These are phyloP conservation scores for Sciurus carolinensis DNA, from an alignment of 2,797 vertebrate species.

Conservation along the genomic window DNA sequence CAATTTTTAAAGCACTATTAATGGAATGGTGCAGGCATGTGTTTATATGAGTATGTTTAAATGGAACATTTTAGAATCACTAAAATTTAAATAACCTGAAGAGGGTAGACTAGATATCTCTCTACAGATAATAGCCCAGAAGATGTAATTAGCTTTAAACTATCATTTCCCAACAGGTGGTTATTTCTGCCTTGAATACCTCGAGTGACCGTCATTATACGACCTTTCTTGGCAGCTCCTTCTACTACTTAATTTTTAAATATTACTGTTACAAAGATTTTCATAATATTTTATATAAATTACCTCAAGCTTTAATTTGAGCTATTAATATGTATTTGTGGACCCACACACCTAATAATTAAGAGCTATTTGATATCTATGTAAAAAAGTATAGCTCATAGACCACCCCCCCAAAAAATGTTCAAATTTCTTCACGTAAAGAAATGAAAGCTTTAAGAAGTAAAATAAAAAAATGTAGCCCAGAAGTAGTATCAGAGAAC, in stretches of 20 bases:
- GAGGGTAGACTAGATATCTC: background rate
- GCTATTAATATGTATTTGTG: slow-evolving; percentile 69
- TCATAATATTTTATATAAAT: slow-evolving; percentile 80
- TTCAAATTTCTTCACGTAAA: slow-evolving; percentile 72
- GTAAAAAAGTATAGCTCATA: slow-evolving; percentile 62
- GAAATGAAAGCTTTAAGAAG: slow-evolving; percentile 71
- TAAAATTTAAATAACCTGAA: slow-evolving; percentile 58
- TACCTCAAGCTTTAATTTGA: slow-evolving; percentile 68
- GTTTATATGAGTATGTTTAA: slow-evolving; percentile 62
- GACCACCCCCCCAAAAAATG: background rate
- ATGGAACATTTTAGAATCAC: slow-evolving; percentile 46
- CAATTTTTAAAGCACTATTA: background rate
- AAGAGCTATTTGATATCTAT: slow-evolving; percentile 73
- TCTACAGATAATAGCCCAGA: background rate
- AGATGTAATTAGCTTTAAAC: slow-evolving; percentile 65
- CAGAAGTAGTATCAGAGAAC: slow-evolving; percentile 75
- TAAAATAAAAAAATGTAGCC: slow-evolving; percentile 73
- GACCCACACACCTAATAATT: slow-evolving; percentile 77
- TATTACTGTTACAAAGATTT: slow-evolving; percentile 64
- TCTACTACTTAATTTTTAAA: slow-evolving; percentile 74
- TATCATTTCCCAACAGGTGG: slow-evolving; percentile 66
- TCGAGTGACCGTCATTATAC: slow-evolving; percentile 60
- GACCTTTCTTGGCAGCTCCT: slow-evolving; percentile 59
- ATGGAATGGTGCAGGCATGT: background rate
- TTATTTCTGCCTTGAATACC: slow-evolving; percentile 59